These are phyloP conservation scores for Euura lappo DNA, from an alignment of 1,140 invertebrate species.

Conservation along the genomic window DNA sequence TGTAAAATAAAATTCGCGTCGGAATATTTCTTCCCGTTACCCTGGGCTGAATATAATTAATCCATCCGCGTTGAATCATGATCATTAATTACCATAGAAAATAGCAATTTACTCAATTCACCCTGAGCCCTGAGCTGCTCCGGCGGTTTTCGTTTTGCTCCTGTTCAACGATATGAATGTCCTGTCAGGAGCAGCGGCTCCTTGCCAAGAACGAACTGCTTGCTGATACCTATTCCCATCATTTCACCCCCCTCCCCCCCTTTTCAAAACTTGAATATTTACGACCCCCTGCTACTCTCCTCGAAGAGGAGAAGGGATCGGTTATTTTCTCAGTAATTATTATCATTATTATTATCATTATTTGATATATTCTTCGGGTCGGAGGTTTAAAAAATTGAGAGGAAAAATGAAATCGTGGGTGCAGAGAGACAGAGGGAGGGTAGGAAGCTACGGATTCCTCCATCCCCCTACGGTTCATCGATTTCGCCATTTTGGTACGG, in stretches of 20 bases:
- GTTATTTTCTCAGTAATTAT: too few relatives aligned
- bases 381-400: background rate
- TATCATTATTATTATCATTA: too few relatives aligned
- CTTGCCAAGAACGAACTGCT: slow-evolving; percentile 53
- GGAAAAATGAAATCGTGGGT: background rate
- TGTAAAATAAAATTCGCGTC: too few relatives aligned
- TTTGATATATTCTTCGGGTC: background rate
- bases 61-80: too few relatives aligned
- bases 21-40: too few relatives aligned
- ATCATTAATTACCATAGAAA: slow-evolving; percentile 23
- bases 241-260: too few relatives aligned
- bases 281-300: too few relatives aligned
- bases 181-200: slow-evolving; percentile 55
- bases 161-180: slow-evolving; percentile 51
- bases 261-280: too few relatives aligned
- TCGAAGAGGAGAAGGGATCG: too few relatives aligned
- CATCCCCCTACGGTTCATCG: background rate
- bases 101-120: background rate
- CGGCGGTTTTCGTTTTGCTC: background rate
- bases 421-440: background rate
- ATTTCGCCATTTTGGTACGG: background rate
- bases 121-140: background rate
- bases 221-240: slow-evolving; percentile 44
- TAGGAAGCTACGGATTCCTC: too few relatives aligned
- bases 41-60: too few relatives aligned